Evolutionary conservation across 2,888 invertebrate genomes (phyloP), one percentile per base, ranked within the genome.

Genomic region (Hypercompe scribonia): DNA sequence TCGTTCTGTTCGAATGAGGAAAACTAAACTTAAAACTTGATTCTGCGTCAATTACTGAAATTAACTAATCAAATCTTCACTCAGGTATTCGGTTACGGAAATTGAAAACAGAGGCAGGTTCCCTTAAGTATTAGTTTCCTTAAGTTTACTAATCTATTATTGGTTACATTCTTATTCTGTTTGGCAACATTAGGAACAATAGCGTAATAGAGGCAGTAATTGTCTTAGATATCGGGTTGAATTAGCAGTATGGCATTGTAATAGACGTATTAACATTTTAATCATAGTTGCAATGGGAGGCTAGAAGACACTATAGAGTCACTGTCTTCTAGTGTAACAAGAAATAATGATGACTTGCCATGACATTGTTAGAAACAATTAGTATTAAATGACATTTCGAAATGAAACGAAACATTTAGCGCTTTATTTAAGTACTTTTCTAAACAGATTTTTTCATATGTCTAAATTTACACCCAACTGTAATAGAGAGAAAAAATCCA

Each of bases 41-140:
- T 36, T 28, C 46, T 72, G 66, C 42, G 28, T 46, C 69, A 67
- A 72, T 75, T 68, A 66, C 73, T 28, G 18, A 70, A 70, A 61
- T 61, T 31, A 58, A 54, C 79, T 77, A 63, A 10, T 28, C 42
- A 64, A 74, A 71, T 65, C n/a, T 7, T 13, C 63, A 58, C 28
- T 68, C 24, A 65, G 63, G 33, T 33, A 28, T 28, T 39, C 36
- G 66, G 54, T 39, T 69, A 58, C 64, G 58, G 42, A 39, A 31
- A 67, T 39, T 3, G n/a, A 71, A 39, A 72, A 15, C 36, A 7
- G 21, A 54, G 46, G 36, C 72, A 69, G n/a, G n/a, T n/a, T n/a
- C n/a, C n/a, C n/a, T n/a, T n/a, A n/a, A n/a, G 65, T 69, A 68
- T 61, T 69, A 18, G 61, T 63, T 70, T 63, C 7, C 70, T 69